phyloP scores from a whole-genome alignment of 2,888 invertebrate species.

The Spilarctia lutea region DNA sequence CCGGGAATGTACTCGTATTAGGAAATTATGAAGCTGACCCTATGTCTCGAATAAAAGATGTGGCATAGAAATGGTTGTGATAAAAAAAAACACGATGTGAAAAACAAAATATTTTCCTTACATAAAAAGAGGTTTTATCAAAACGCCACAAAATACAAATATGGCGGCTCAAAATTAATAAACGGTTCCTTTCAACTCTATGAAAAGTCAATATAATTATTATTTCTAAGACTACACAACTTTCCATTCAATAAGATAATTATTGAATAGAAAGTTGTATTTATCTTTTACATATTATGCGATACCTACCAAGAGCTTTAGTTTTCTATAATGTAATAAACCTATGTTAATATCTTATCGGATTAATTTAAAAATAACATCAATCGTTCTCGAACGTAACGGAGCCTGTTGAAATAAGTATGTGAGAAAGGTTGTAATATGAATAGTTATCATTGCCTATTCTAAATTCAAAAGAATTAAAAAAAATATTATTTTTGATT shows the following conservation, averaged over 20 bases:
- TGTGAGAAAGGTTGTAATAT: background rate
- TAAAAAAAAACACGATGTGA: no score
- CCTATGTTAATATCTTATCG: background rate
- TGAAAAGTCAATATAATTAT: background rate
- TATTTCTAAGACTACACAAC: background rate
- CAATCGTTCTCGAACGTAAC: background rate
- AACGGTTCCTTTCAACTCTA: background rate
- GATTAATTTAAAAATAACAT: background rate
- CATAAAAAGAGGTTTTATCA: background rate
- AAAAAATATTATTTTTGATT: background rate
- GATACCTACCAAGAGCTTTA: background rate
- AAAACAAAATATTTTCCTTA: no score
- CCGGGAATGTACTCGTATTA: no score
- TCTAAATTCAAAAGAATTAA: background rate
- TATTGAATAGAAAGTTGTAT: background rate
- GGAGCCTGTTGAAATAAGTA: background rate
- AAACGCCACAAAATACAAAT: background rate
- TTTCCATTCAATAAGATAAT: no score
- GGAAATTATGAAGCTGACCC: no score
- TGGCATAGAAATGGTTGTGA: no score
- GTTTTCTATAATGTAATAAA: background rate
- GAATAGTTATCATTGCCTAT: background rate
- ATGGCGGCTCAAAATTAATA: background rate
- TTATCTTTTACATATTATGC: background rate
- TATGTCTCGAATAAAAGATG: no score